Evolutionary conservation across 2,797 vertebrate genomes (phyloP).

Genomic region (Oreochromis mossambicus): DNA sequence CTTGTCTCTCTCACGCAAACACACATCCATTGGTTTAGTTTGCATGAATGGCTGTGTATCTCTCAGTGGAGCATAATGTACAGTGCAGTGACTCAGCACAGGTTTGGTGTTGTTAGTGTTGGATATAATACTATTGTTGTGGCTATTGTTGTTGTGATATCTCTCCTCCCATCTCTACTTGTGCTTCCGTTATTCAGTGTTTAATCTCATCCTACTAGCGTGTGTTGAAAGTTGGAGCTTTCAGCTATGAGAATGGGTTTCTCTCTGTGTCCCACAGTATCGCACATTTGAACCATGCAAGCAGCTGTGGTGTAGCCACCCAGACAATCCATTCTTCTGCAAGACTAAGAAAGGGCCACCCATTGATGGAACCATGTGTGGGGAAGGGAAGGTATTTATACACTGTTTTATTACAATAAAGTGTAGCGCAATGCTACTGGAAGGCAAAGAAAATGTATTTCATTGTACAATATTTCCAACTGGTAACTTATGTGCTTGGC

Average conservation of each 20-base stretch:
- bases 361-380: conserved; percentile 94
- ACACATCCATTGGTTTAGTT: conserved; percentile 68
- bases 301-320: conserved; percentile 98
- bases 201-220: conserved; percentile 23
- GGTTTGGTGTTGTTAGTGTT: conserved; percentile 52
- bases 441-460: background rate
- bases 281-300: conserved; percentile 96
- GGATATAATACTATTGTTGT: conserved; percentile 38
- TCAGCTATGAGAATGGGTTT: conserved; percentile 28
- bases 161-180: conserved; percentile 53
- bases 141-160: conserved; percentile 52
- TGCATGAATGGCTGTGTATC: conserved; percentile 78
- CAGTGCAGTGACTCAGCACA: conserved; percentile 53
- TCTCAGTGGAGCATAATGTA: conserved; percentile 58
- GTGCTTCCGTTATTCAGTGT: conserved; percentile 35
- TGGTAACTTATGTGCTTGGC: background rate
- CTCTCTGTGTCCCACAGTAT: conserved; percentile 81
- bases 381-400: conserved; percentile 87
- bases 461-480: background rate
- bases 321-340: conserved; percentile 98
- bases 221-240: background rate
- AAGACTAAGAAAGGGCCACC: conserved; percentile 99
- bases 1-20: conserved; percentile 31
- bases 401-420: background rate
- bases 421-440: background rate